Conservation (phyloP, 2,888 invertebrate genomes). For the Torymus texanus region DNA sequence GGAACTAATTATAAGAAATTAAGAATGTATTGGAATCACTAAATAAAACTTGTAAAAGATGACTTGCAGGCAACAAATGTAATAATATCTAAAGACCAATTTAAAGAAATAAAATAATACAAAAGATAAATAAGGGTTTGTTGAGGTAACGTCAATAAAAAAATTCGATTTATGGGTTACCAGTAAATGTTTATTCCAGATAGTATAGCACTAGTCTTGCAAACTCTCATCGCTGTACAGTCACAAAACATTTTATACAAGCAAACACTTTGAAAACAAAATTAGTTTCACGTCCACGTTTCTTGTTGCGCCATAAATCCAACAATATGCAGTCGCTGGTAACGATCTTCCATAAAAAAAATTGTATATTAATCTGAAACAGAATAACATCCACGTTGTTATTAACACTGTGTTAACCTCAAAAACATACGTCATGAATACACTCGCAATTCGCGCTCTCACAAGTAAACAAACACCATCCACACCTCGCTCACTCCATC, state of each 20-base stretch:
- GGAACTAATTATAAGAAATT: too few species aligned
- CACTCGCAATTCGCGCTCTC: not conserved
- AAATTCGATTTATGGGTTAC: conserved; percentile 61
- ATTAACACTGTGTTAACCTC: conserved; percentile 40
- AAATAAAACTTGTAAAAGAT: too few species aligned
- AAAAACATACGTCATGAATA: conserved; percentile 23
- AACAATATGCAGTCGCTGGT: conserved; percentile 56
- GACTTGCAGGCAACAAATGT: too few species aligned
- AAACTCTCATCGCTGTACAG: conserved; percentile 19
- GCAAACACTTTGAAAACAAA: not conserved
- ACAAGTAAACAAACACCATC: not conserved
- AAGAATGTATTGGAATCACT: too few species aligned
- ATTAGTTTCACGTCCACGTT: not conserved
- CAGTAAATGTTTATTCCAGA: conserved; percentile 68
- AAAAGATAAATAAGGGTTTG: conserved; percentile 13
- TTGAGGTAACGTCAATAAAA: conserved; percentile 46
- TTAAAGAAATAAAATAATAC: too few species aligned
- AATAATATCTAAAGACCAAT: too few species aligned
- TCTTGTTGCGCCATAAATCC: conserved; percentile 26
- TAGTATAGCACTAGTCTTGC: conserved; percentile 36
- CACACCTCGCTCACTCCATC: not conserved
- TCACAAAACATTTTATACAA: conserved; percentile 22
- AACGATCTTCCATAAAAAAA: conserved; percentile 53
- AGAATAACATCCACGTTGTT: conserved; percentile 16
- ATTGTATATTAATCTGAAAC: conserved; percentile 50